These are phyloP conservation scores for Centropus unirufus DNA, from an alignment of 2,113 vertebrate genomes.

Conservation along the genomic window DNA sequence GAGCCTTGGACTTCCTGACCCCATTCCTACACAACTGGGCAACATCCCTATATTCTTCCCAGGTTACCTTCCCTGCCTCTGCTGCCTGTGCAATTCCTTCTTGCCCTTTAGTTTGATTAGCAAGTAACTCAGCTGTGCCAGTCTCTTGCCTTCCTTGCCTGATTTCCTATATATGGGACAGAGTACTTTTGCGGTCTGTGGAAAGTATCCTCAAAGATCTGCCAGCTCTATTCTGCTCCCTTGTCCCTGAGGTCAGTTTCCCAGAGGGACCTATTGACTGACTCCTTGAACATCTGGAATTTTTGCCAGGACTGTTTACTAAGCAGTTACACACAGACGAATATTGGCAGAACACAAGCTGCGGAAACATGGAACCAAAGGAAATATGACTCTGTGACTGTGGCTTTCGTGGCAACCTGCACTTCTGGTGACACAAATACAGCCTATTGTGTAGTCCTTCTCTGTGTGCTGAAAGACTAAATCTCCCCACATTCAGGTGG, in stretches of 20 bases:
- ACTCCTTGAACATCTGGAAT: not conserved
- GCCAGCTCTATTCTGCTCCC: not conserved
- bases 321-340: not conserved
- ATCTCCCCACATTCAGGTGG: not conserved
- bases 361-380: not conserved
- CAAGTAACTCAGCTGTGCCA: not conserved
- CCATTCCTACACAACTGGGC: not conserved
- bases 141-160: not conserved
- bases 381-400: not conserved
- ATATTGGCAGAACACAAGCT: not conserved
- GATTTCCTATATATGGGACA: not conserved
- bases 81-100: not conserved
- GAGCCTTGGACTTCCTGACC: not conserved
- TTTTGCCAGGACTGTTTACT: not conserved
- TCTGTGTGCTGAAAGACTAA: not conserved
- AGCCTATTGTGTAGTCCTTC: not conserved
- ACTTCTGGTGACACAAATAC: not conserved
- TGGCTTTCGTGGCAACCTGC: not conserved
- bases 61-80: not conserved
- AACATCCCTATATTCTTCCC: not conserved
- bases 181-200: not conserved
- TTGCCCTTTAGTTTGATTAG: not conserved
- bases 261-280: no score
- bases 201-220: not conserved
- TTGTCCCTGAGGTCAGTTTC: not conserved